Evolutionary conservation across 2,797 vertebrate species (phyloP).

Genomic region (Staurois parvus): DNA sequence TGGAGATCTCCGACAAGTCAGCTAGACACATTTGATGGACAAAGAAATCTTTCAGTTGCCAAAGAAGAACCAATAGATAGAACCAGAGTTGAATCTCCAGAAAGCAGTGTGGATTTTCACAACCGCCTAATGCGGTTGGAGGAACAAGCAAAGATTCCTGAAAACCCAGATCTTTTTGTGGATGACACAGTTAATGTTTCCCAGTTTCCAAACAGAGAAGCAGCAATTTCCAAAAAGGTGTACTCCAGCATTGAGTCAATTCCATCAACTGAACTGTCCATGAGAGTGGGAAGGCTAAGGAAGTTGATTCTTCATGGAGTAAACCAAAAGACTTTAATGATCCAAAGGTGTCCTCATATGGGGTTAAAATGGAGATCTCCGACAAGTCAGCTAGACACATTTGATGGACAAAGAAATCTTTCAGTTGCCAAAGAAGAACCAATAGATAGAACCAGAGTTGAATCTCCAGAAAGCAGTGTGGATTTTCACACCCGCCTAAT

Average conservation of each 20-base stretch:
- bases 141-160: neutral
- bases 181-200: neutral
- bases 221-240: constrained; percentile 46
- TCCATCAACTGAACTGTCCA: neutral
- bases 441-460: neutral
- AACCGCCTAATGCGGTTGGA: constrained; percentile 1
- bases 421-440: constrained; percentile 5
- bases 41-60: constrained; percentile 3
- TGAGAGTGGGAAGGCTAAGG: neutral
- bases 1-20: neutral
- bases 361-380: no score
- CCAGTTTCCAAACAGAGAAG: constrained; percentile 25
- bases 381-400: neutral
- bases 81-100: neutral
- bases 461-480: no score
- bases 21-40: neutral
- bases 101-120: neutral
- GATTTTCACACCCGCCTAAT: no score
- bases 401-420: neutral
- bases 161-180: neutral
- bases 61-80: neutral
- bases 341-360: neutral
- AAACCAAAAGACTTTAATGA: neutral
- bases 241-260: constrained; percentile 20
- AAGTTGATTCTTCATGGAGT: neutral